Conservation (phyloP, 2,888 invertebrate species). For the Cryptophagus acutangulus region DNA sequence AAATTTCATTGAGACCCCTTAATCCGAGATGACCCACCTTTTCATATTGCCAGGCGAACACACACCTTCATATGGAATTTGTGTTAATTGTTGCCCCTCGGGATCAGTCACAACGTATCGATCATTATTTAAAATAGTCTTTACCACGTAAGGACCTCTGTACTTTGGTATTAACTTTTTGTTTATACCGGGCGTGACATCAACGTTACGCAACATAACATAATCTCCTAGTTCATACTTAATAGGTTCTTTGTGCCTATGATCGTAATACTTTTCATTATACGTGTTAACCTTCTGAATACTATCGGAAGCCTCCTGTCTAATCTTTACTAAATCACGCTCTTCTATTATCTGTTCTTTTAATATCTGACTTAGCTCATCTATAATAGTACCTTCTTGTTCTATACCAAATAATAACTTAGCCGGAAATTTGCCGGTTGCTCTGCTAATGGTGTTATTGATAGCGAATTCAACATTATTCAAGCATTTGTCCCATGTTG, state of each 20-base stretch:
- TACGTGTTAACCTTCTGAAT: background rate
- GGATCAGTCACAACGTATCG: conserved; percentile 24
- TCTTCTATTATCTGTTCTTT: too few relatives aligned
- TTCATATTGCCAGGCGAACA: conserved; percentile 15
- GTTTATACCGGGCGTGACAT: conserved; percentile 21
- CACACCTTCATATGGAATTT: conserved; percentile 19
- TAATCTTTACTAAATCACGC: conserved; percentile 3
- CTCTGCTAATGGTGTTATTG: conserved; percentile 28
- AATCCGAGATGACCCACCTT: too few relatives aligned
- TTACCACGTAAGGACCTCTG: conserved; percentile 25
- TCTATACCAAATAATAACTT: conserved; percentile 31
- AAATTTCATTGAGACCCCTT: too few relatives aligned
- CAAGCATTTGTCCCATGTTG: conserved; percentile 20
- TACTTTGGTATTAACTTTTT: conserved; percentile 27
- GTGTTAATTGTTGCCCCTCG: conserved; percentile 21
- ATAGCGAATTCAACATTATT: conserved; percentile 23
- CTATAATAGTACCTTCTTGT: conserved; percentile 24
- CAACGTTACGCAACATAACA: conserved; percentile 23
- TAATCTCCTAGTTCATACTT: conserved; percentile 20
- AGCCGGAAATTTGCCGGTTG: conserved; percentile 29
- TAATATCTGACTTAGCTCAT: conserved; percentile 22
- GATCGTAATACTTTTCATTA: conserved; percentile 14
- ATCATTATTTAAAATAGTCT: conserved; percentile 24
- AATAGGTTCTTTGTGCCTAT: conserved; percentile 15
- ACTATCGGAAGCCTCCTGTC: conserved; percentile 3